A percentile compares a stretch with the other conserved stretches of the same genome.
Evolutionary conservation across 2,888 invertebrate species (phyloP).

Genomic region (Tipula confusa): DNA sequence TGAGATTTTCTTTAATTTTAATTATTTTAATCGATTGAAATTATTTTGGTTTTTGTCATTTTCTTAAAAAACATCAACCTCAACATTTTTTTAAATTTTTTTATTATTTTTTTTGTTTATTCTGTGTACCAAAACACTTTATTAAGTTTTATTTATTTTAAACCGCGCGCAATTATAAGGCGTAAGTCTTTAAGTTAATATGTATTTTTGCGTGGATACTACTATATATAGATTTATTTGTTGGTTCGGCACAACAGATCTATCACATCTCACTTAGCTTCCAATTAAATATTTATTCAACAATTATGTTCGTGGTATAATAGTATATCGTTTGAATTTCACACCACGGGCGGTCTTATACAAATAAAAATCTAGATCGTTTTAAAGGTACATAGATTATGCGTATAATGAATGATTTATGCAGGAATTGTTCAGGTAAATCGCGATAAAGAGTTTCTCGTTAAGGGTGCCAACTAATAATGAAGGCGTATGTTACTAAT

Average conservation of each 20-base stretch:
- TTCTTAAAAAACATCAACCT: background rate
- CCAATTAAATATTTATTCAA: constrained; percentile 12
- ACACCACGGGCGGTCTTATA: background rate
- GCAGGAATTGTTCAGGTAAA: background rate
- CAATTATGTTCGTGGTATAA: background rate
- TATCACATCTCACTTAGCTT: background rate
- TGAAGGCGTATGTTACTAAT: no score
- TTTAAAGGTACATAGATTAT: background rate
- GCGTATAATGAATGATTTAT: background rate
- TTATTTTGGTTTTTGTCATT: constrained; percentile 28
- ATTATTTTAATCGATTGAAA: constrained; percentile 29
- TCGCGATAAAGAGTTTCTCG: background rate
- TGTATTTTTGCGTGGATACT: background rate
- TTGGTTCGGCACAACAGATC: background rate
- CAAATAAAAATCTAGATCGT: background rate
- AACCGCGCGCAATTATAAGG: background rate
- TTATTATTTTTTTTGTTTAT: background rate
- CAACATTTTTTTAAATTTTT: no score
- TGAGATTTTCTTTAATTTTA: constrained; percentile 10
- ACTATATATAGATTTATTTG: background rate
- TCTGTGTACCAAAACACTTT: background rate
- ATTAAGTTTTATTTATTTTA: background rate
- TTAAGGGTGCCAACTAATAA: no score
- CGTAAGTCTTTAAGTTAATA: background rate
- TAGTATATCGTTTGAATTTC: background rate